These are phyloP conservation scores for Apeltes quadracus DNA, from an alignment of 2,113 vertebrate genomes.

Conservation along the genomic window DNA sequence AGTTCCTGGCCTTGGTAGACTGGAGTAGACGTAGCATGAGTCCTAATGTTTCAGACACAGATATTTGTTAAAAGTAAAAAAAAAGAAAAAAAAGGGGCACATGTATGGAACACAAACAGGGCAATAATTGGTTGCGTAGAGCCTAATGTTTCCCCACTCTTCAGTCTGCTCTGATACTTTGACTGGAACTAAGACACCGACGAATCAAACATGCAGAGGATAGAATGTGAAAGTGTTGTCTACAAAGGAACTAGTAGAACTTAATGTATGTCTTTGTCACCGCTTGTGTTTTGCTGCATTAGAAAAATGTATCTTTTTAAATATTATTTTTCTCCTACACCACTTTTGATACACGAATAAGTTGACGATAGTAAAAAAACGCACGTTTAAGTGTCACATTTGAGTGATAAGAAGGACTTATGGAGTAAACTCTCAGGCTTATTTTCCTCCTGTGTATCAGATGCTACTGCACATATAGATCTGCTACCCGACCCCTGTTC, in stretches of 20 bases:
- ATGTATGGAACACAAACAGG: constrained; percentile 74
- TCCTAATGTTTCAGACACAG: constrained; percentile 5
- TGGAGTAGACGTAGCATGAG: constrained; percentile 2
- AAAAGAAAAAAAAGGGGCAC: constrained; percentile 81
- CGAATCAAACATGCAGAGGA: neutral
- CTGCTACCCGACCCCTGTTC: neutral
- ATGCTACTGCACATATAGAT: neutral
- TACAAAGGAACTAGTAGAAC: constrained; percentile 4
- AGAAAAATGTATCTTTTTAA: constrained; percentile 8
- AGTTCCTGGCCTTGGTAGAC: constrained; percentile 27
- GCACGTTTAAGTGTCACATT: neutral
- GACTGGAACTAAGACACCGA: constrained; percentile 22
- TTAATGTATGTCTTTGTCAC: constrained; percentile 7
- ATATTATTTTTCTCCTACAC: neutral
- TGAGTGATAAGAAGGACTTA: neutral
- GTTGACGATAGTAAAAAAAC: neutral
- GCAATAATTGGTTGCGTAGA: constrained; percentile 59
- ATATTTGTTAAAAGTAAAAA: constrained; percentile 26
- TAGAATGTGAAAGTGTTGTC: constrained; percentile 1
- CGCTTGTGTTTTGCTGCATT: constrained; percentile 24
- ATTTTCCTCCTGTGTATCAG: constrained; percentile 1
- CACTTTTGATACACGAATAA: constrained; percentile 14
- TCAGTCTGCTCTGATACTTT: constrained; percentile 22
- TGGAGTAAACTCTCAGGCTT: neutral
- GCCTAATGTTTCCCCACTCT: constrained; percentile 16